Conservation (phyloP, 2,113 vertebrate genomes). For the Labeo catla region DNA sequence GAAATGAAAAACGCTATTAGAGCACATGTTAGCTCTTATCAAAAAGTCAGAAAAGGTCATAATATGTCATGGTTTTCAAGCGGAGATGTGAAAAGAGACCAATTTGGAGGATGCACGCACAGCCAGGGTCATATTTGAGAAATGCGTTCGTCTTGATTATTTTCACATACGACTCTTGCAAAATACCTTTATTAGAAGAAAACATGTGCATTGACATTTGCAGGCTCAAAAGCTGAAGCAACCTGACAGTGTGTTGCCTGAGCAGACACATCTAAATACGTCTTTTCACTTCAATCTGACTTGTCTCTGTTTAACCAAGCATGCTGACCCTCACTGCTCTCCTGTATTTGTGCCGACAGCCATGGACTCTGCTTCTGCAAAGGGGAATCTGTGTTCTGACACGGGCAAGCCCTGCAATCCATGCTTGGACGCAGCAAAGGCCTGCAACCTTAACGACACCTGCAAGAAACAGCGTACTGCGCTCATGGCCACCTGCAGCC, state of each 20-base stretch:
- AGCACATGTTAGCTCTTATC: slow-evolving; percentile 42
- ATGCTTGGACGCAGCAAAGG: slow-evolving; percentile 92
- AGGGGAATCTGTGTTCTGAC: slow-evolving; percentile 88
- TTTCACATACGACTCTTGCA: not conserved
- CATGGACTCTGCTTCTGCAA: slow-evolving; percentile 79
- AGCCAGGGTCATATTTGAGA: slow-evolving; percentile 18
- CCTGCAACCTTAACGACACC: slow-evolving; percentile 93
- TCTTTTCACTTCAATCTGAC: not conserved
- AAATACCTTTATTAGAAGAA: slow-evolving; percentile 10
- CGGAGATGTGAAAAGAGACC: slow-evolving; percentile 1
- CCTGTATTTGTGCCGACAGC: slow-evolving; percentile 62
- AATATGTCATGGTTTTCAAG: slow-evolving; percentile 45
- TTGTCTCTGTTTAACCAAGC: slow-evolving; percentile 29
- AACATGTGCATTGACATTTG: slow-evolving; percentile 4
- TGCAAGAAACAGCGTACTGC: slow-evolving; percentile 89
- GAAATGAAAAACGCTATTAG: slow-evolving; percentile 43
- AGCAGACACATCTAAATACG: not conserved
- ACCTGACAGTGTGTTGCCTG: not conserved
- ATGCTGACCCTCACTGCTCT: slow-evolving; percentile 5
- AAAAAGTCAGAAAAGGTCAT: slow-evolving; percentile 52
- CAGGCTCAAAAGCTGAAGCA: not conserved
- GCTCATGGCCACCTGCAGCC: slow-evolving; percentile 91
- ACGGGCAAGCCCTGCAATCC: slow-evolving; percentile 90
- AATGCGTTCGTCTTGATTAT: slow-evolving; percentile 8
- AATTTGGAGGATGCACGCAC: not conserved